Conservation (phyloP, 2,797 vertebrate genomes). For the Coracias cyanogaster region DNA sequence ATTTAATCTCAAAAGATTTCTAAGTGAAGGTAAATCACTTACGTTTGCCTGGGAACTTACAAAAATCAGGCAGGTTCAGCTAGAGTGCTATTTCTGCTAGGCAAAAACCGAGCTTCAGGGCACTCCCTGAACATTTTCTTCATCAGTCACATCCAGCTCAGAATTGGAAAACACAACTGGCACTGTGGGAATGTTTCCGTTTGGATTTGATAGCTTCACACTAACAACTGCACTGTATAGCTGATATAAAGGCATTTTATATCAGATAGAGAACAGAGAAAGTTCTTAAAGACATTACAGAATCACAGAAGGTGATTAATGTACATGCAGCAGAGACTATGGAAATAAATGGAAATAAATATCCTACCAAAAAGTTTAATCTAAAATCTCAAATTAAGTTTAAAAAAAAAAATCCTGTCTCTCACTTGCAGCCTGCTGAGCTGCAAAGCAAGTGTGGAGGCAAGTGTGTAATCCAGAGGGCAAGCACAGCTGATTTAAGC, state of each 20-base stretch:
- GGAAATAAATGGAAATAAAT: neutral
- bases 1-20: neutral
- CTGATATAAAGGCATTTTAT: neutral
- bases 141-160: neutral
- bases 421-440: neutral
- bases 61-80: neutral
- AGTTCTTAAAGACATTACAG: neutral
- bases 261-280: neutral
- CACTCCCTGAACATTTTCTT: neutral
- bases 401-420: neutral
- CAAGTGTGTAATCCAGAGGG: neutral
- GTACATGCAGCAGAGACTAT: neutral
- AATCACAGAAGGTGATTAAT: neutral
- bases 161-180: neutral
- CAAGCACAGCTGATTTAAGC: neutral
- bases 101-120: neutral
- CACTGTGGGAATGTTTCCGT: neutral
- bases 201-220: neutral
- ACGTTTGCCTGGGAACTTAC: neutral
- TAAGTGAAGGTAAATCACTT: neutral
- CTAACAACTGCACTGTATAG: neutral
- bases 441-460: neutral
- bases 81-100: neutral
- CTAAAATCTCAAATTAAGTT: neutral
- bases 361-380: neutral